Percentiles rank a stretch among this genome's conserved stretches.
Conservation (phyloP, 2,797 vertebrate genomes). For the Pampus argenteus region DNA sequence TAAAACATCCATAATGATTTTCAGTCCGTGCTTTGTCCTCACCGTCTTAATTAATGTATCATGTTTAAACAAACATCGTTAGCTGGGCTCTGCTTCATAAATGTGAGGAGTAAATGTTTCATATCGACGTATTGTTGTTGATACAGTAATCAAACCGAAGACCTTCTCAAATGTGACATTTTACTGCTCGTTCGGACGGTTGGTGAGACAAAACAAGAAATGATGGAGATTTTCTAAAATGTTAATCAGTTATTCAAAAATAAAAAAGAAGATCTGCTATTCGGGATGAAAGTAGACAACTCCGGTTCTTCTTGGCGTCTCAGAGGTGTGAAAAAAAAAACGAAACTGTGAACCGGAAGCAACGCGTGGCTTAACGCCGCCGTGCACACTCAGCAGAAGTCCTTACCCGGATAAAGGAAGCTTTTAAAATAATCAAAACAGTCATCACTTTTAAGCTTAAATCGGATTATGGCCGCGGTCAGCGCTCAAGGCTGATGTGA, state of each 20-base stretch:
- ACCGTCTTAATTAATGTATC: neutral
- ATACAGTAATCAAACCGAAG: neutral
- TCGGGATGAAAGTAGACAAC: slow-evolving; percentile 17
- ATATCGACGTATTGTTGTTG: neutral
- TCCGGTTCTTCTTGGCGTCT: slow-evolving; percentile 31
- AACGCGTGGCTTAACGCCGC: slow-evolving; percentile 17
- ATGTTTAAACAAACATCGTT: neutral
- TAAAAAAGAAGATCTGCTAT: too few relatives aligned
- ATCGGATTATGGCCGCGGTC: slow-evolving; percentile 56
- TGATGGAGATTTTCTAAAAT: neutral
- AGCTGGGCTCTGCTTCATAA: neutral
- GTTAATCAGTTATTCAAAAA: neutral
- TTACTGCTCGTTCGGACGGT: neutral
- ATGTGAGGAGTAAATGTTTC: neutral
- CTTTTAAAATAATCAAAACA: slow-evolving; percentile 59
- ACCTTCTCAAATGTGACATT: slow-evolving; percentile 9
- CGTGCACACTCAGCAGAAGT: slow-evolving; percentile 49
- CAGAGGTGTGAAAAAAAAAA: slow-evolving; percentile 51
- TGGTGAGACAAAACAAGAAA: neutral
- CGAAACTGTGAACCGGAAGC: slow-evolving; percentile 29
- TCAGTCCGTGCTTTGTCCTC: neutral
- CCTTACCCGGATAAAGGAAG: slow-evolving; percentile 20
- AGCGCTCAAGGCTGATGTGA: slow-evolving; percentile 35
- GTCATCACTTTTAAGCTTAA: slow-evolving; percentile 57
- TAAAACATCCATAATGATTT: neutral